Conservation (phyloP, 2,113 vertebrate species). For the Scopus umbretta region DNA sequence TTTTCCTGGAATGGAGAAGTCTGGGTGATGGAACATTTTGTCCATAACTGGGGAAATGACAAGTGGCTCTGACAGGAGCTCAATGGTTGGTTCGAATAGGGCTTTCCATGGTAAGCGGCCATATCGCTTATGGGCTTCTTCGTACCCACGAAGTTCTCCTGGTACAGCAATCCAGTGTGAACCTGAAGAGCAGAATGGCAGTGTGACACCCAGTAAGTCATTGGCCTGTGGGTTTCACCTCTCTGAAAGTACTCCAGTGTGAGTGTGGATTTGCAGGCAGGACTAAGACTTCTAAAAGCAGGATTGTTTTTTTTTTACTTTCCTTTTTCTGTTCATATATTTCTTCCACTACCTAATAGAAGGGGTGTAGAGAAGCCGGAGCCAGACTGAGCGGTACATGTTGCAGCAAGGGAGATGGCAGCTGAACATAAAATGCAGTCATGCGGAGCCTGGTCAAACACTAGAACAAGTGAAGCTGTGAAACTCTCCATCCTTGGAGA, state of each 20-base stretch:
- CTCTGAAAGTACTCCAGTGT: background rate
- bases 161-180: conserved; percentile 7
- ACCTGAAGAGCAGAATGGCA: background rate
- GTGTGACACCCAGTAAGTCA: background rate
- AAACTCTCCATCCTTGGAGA: background rate
- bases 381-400: background rate
- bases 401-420: background rate
- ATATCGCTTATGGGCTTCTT: conserved; percentile 16
- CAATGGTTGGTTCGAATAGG: conserved; percentile 49
- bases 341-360: background rate
- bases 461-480: background rate
- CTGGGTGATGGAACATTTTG: background rate
- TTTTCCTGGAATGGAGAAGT: fast-evolving
- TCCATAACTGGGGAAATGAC: background rate
- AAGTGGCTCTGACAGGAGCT: conserved; percentile 41
- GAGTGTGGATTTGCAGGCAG: background rate
- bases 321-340: background rate
- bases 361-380: background rate
- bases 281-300: background rate
- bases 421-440: background rate
- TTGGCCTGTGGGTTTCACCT: background rate
- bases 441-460: background rate
- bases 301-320: background rate
- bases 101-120: conserved; percentile 49
- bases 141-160: conserved; percentile 35